Conservation (phyloP, 2,888 invertebrate species). For the Theretra japonica region DNA sequence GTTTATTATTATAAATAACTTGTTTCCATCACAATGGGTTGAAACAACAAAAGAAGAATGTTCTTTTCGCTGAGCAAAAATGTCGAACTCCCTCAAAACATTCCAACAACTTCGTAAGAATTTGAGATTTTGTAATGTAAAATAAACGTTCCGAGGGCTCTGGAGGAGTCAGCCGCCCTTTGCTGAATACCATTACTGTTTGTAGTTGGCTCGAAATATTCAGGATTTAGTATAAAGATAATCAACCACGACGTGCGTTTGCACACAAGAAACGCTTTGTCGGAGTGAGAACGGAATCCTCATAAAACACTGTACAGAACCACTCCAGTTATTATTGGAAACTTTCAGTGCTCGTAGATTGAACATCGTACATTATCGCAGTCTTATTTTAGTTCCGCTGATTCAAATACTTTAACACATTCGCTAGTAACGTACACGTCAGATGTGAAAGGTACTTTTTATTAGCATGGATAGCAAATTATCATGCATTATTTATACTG, state of each 20-base stretch:
- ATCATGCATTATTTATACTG: too few species aligned
- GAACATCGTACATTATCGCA: conserved; percentile 55
- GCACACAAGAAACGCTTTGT: conserved; percentile 15
- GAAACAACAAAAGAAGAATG: conserved; percentile 61
- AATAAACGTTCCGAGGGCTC: conserved; percentile 50
- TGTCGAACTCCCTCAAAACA: conserved; percentile 61
- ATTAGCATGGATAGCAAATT: background rate
- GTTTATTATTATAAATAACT: conserved; percentile 35
- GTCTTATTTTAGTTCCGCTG: conserved; percentile 48
- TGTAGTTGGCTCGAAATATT: conserved; percentile 24
- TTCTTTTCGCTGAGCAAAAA: conserved; percentile 60
- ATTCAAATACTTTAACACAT: conserved; percentile 44
- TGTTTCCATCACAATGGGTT: conserved; percentile 53
- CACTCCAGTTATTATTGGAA: conserved; percentile 70
- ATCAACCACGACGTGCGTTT: conserved; percentile 9
- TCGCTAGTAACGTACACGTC: conserved; percentile 16
- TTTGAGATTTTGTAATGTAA: conserved; percentile 62
- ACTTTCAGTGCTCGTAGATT: conserved; percentile 53
- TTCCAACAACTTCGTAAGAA: conserved; percentile 62
- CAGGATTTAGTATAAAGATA: conserved; percentile 10
- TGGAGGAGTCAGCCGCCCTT: conserved; percentile 25
- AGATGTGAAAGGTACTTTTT: background rate
- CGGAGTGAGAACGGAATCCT: conserved; percentile 35
- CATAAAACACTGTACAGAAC: conserved; percentile 51
- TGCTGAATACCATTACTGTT: conserved; percentile 25